Evolutionary conservation across 2,888 invertebrate genomes (phyloP), one percentile per base, ranked within the genome.

Genomic region (Drosophila heteroneura): DNA sequence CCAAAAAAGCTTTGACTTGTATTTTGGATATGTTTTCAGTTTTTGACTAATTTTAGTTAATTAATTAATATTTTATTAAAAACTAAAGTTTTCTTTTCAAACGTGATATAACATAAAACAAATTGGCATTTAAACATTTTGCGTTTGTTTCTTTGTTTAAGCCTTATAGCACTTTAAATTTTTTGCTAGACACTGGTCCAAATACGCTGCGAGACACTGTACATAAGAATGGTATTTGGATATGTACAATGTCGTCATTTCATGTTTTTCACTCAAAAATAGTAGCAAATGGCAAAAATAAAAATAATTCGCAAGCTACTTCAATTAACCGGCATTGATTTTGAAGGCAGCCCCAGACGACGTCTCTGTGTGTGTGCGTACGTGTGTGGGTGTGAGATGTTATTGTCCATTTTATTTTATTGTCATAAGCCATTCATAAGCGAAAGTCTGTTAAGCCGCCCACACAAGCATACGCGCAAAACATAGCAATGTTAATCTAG

Each of bases 281-380:
- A 52, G 19, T 19, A 47, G 57, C 51, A 58, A 39, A 39, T 35
- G 64, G 71, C 65, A 75, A 58, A 69, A 62, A 66, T 58, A 75
- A 60, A 69, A 62, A 66, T 57, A 70, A 69, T 82, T 76, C 61
- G 58, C 75, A 70, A 52, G 71, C 80, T 78, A 77, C 83, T 70
- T 65, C 85, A 83, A 87, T 79, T 70, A 72, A 76, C 76, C 85
- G 86, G 71, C 89, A 89, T 88, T 89, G 89, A 83, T 85, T 83
- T 78, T 68, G 86, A 85, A 86, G 86, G 86, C 83, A 82, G 57
- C 60, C 67, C 63, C 67, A 73, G 62, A 71, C 75, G 60, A 28
- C 58, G 67, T 59, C 53, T 58, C n/a, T 44, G 28, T 37, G 10
- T 39, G 2, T 16, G 22, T 41, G 41, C 5, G 22, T 16, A 33